Conservation (phyloP, 2,888 invertebrate genomes). For the Lasioglossum pauxillum region DNA sequence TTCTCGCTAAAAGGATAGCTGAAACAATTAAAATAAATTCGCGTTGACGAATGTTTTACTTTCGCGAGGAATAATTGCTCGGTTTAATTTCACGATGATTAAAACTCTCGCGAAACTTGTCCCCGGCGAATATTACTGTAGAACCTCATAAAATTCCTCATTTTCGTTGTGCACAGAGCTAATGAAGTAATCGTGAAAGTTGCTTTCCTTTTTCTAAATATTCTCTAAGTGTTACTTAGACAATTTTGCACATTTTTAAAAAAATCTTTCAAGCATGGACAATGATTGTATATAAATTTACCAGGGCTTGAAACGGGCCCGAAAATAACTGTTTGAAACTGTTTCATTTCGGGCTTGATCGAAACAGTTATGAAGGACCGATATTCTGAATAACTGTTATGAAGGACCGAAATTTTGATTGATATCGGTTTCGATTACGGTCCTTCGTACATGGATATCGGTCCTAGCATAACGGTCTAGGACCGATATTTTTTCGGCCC, state of each 20-base stretch:
- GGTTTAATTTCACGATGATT: not conserved
- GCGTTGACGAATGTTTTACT: not conserved
- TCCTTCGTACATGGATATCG: no score
- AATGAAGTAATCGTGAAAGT: not conserved
- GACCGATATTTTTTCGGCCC: no score
- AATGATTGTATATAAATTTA: not conserved
- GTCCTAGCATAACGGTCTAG: no score
- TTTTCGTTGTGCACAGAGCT: not conserved
- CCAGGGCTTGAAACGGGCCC: no score
- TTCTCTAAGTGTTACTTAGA: not conserved
- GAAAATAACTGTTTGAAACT: no score
- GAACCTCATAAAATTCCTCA: not conserved
- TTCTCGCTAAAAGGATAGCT: not conserved
- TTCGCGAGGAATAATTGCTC: not conserved
- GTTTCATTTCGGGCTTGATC: no score
- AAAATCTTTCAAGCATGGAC: not conserved
- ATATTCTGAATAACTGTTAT: no score
- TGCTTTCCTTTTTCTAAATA: not conserved
- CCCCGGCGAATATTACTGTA: not conserved
- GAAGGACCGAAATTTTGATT: no score
- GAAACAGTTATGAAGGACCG: no score
- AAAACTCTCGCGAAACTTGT: not conserved
- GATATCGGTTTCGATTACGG: no score
- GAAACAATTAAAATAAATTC: not conserved
- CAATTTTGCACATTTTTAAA: not conserved